phyloP scores from a whole-genome alignment of 2,797 vertebrate genomes.

The Argya squamiceps region DNA sequence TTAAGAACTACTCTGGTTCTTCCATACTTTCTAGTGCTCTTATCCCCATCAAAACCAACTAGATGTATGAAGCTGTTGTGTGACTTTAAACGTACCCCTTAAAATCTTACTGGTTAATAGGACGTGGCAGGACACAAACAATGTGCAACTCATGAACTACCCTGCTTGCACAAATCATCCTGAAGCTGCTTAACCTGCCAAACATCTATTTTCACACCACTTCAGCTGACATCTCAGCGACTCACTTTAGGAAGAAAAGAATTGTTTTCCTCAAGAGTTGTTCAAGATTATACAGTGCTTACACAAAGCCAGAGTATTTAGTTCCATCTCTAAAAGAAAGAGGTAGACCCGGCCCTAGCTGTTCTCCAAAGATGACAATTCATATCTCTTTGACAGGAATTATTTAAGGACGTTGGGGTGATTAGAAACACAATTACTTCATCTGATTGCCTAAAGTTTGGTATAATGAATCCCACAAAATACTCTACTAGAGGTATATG shows the following conservation, averaged over 20 bases:
- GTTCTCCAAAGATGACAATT: background rate
- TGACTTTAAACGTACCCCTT: background rate
- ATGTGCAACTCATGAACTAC: background rate
- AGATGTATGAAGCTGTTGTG: background rate
- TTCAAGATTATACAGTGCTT: background rate
- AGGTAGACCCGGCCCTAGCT: background rate
- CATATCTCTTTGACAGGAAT: background rate
- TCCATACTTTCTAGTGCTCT: background rate
- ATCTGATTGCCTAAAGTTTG: background rate
- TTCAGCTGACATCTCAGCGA: background rate
- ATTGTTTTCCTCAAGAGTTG: background rate
- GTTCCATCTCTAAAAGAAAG: background rate
- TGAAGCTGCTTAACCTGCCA: background rate
- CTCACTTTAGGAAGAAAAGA: background rate
- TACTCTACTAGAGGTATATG: background rate
- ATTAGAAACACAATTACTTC: background rate
- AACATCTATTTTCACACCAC: background rate
- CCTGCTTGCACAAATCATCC: background rate
- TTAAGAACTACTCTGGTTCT: background rate
- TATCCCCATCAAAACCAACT: background rate
- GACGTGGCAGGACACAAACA: background rate
- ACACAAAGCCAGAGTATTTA: background rate
- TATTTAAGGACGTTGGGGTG: background rate
- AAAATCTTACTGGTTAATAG: background rate
- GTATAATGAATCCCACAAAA: background rate